Conservation (phyloP, 2,113 vertebrate species). For the Carassius gibelio region DNA sequence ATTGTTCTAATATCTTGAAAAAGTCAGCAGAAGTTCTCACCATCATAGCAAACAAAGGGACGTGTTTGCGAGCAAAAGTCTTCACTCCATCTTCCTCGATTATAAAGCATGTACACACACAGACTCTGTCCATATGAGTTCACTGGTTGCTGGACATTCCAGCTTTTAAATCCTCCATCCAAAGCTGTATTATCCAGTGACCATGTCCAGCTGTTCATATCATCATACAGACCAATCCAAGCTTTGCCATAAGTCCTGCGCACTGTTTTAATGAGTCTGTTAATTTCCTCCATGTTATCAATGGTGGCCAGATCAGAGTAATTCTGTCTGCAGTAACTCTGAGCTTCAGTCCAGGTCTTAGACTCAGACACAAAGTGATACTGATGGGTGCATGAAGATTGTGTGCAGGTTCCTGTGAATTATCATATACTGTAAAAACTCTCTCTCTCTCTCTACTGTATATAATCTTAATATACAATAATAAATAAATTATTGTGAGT, state of each 20-base stretch:
- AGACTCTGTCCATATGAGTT: conserved; percentile 16
- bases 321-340: conserved; percentile 43
- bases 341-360: conserved; percentile 40
- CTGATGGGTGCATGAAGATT: conserved; percentile 30
- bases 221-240: conserved; percentile 51
- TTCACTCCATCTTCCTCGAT: neutral
- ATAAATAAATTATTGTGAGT: neutral
- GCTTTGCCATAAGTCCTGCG: neutral
- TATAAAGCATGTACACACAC: conserved; percentile 5
- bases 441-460: too few species aligned
- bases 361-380: conserved; percentile 28
- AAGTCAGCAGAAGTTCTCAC: neutral
- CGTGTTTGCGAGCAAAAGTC: fast-evolving
- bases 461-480: neutral
- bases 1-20: neutral
- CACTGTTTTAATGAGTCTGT: neutral
- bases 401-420: neutral
- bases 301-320: conserved; percentile 46
- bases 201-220: conserved; percentile 12
- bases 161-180: conserved; percentile 19
- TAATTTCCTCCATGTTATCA: neutral
- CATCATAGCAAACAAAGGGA: conserved; percentile 44
- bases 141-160: neutral
- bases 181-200: neutral
- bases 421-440: too few species aligned